Base-by-base conservation (phyloP, 2,888 invertebrate species). In the Cyrtodaria siliqua region DNA sequence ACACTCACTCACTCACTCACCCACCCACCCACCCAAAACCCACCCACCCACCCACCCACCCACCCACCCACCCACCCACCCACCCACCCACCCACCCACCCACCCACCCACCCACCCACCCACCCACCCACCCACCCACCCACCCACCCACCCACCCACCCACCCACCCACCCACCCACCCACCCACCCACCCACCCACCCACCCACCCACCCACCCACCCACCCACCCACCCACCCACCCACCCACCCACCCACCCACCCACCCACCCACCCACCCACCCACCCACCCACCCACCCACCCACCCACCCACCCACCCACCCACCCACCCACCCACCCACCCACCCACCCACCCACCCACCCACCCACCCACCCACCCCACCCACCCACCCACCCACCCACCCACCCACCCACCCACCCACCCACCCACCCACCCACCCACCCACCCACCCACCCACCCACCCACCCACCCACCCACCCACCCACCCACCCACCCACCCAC, bases 41-140 rank as follows among this genome's bases (percentile, higher is more conserved):
- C n/a, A n/a, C n/a, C n/a, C n/a, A n/a, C n/a, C 40, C 40, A 40
- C 40, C 40, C 40, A 40, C 40, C 40, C 40, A 40, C 40, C 40
- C 40, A 40, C 40, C 40, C 40, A 40, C 40, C 40, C 40, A 40
- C 40, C 40, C 40, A 40, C 40, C 40, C 40, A 40, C 40, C 40
- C 40, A 40, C 40, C 40, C 40, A 40, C 40, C 40, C 40, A 40
- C 40, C 40, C 40, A 40, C 40, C 40, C 40, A 40, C 40, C 40
- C 40, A 40, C 40, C 40, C 40, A 40, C 40, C 40, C 40, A 40
- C 40, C 40, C 40, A 40, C 40, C 40, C 40, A 40, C 40, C 40
- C 40, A 40, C 40, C 40, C 40, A 40, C 40, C 40, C 40, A 40
- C 40, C 40, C 40, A 40, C 40, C 40, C 40, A 40, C 40, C 40